These are phyloP conservation scores for Aphyosemion australe DNA, from an alignment of 2,113 vertebrate genomes.

Conservation along the genomic window DNA sequence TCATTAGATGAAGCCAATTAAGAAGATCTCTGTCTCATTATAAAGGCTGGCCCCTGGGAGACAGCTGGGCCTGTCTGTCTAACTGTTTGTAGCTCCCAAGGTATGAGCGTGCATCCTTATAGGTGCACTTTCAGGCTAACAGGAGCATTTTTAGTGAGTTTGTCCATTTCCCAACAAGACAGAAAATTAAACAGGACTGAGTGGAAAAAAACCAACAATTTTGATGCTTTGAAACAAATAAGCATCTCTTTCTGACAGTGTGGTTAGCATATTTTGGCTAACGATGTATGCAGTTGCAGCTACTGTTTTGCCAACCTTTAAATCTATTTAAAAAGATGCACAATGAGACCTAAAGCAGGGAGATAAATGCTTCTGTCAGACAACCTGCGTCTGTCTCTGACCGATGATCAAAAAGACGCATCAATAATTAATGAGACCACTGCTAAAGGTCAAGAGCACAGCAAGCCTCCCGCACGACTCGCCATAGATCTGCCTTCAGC, in stretches of 20 bases:
- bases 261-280: too few species aligned
- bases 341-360: neutral
- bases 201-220: neutral
- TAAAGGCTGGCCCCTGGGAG: conserved; percentile 72
- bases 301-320: neutral
- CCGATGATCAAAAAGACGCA: conserved; percentile 49
- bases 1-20: conserved; percentile 87
- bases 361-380: conserved; percentile 23
- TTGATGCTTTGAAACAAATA: conserved; percentile 17
- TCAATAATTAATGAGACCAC: conserved; percentile 67
- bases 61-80: conserved; percentile 74
- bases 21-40: conserved; percentile 84
- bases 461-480: conserved; percentile 27
- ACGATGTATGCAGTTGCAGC: too few species aligned
- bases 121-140: neutral
- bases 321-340: conserved; percentile 3
- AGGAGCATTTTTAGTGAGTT: conserved; percentile 25
- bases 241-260: conserved; percentile 11
- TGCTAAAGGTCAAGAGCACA: conserved; percentile 61
- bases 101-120: conserved; percentile 22
- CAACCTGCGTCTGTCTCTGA: conserved; percentile 34
- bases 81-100: conserved; percentile 51
- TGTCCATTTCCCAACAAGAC: conserved; percentile 40
- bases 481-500: conserved; percentile 46
- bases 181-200: conserved; percentile 16